A percentile compares a stretch with the other conserved stretches of the same genome.
Conservation (phyloP, 2,113 vertebrate genomes). For the Malurus cyaneus region DNA sequence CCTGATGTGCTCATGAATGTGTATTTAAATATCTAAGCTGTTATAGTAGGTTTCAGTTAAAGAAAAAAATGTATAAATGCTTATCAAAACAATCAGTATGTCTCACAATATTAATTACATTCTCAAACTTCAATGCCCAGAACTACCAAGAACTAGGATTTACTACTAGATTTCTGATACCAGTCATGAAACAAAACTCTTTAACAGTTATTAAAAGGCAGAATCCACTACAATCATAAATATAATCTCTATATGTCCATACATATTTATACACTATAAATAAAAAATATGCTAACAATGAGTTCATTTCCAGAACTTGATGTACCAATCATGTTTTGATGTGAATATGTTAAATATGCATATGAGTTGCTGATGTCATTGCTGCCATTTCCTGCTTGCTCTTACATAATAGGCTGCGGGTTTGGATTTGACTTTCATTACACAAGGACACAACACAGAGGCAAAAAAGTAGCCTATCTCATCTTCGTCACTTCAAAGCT, state of each 20-base stretch:
- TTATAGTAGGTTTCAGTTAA: background rate
- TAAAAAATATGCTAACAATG: background rate
- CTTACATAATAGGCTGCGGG: background rate
- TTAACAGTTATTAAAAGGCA: background rate
- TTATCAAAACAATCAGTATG: background rate
- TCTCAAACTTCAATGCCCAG: background rate
- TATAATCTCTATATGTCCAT: background rate
- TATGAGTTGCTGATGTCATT: background rate
- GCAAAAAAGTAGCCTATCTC: background rate
- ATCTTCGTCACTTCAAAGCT: background rate
- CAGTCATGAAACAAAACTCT: background rate
- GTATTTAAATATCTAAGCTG: background rate
- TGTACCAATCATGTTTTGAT: background rate
- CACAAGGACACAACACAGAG: background rate
- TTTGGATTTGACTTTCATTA: background rate
- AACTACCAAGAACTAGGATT: background rate
- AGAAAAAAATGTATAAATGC: background rate
- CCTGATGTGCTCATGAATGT: background rate
- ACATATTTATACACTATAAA: no score
- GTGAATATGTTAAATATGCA: background rate
- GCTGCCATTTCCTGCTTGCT: background rate
- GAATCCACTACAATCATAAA: background rate
- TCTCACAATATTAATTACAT: background rate
- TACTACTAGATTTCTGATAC: background rate
- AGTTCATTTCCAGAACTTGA: background rate